phyloP scores from a whole-genome alignment of 2,888 invertebrate species.

The Mechanitis mazaeus region DNA sequence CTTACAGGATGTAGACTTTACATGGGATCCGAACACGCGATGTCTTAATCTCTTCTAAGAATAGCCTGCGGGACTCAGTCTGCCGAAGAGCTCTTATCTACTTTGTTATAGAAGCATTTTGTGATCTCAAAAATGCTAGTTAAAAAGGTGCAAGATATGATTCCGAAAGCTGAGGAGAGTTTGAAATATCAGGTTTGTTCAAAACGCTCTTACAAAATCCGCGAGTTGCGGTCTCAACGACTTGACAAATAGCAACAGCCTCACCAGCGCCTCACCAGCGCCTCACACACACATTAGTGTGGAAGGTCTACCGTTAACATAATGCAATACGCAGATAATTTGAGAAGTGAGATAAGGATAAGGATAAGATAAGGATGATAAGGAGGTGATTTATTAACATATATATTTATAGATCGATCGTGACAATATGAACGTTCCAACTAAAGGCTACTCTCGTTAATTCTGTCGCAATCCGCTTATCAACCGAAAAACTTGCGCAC shows the following conservation, averaged over 20 bases:
- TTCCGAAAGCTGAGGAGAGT: conserved; percentile 54
- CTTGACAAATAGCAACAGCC: conserved; percentile 54
- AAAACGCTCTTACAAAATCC: conserved; percentile 60
- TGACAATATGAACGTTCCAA: conserved; percentile 68
- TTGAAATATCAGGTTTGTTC: conserved; percentile 65
- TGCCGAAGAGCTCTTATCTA: conserved; percentile 43
- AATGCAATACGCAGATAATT: conserved; percentile 46
- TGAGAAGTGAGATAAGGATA: conserved; percentile 48
- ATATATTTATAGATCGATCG: conserved; percentile 57
- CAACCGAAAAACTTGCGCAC: conserved; percentile 45
- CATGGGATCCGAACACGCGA: conserved; percentile 42
- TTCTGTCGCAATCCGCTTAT: conserved; percentile 59
- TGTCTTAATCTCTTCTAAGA: conserved; percentile 61
- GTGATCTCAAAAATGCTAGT: conserved; percentile 21
- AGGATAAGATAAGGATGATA: background rate
- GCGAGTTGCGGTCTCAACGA: conserved; percentile 52
- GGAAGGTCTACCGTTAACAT: conserved; percentile 35
- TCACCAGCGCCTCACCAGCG: conserved; percentile 22
- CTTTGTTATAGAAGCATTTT: conserved; percentile 28
- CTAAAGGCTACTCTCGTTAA: conserved; percentile 74
- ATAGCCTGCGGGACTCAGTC: conserved; percentile 40
- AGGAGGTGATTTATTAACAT: conserved; percentile 56
- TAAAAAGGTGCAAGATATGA: conserved; percentile 47
- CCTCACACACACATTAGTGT: conserved; percentile 14
- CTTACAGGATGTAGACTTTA: conserved; percentile 11